A percentile compares a stretch with the other conserved stretches of the same genome.
Evolutionary conservation across 2,888 invertebrate genomes (phyloP).

Genomic region (Lithophane semibrunnea): DNA sequence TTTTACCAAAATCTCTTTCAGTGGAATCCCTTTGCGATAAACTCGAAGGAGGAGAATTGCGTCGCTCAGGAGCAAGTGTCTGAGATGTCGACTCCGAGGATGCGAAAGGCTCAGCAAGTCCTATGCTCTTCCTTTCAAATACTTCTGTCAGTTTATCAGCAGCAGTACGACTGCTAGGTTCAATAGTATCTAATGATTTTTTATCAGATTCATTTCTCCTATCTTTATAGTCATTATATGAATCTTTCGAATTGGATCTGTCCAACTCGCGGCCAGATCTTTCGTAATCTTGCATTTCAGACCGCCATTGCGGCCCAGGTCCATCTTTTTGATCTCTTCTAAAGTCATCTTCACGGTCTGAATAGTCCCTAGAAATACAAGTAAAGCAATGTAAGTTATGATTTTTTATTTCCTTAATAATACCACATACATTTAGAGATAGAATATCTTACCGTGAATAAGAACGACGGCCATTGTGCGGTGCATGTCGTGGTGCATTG

Average conservation of each 20-base stretch:
- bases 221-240: conserved; percentile 87
- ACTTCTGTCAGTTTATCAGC: conserved; percentile 88
- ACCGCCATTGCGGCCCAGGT: conserved; percentile 86
- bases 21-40: conserved; percentile 85
- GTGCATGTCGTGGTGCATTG: conserved; percentile 83
- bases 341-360: conserved; percentile 87
- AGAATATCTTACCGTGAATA: conserved; percentile 81
- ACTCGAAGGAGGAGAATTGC: conserved; percentile 83
- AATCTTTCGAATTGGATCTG: conserved; percentile 87
- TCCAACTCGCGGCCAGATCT: conserved; percentile 85
- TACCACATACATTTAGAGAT: background rate
- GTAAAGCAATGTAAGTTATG: conserved; percentile 7
- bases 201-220: conserved; percentile 88
- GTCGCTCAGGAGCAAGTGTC: conserved; percentile 87
- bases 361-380: conserved; percentile 83
- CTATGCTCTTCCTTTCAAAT: conserved; percentile 88
- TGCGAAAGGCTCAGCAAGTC: conserved; percentile 81
- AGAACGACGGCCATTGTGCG: conserved; percentile 85
- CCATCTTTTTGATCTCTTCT: conserved; percentile 85
- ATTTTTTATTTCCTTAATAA: background rate
- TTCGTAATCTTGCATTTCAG: conserved; percentile 89
- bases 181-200: conserved; percentile 82
- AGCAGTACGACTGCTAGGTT: conserved; percentile 84
- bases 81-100: conserved; percentile 78
- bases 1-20: conserved; percentile 85